Base-by-base conservation (phyloP, 2,888 invertebrate genomes). In the Drosophila eohydei region DNA sequence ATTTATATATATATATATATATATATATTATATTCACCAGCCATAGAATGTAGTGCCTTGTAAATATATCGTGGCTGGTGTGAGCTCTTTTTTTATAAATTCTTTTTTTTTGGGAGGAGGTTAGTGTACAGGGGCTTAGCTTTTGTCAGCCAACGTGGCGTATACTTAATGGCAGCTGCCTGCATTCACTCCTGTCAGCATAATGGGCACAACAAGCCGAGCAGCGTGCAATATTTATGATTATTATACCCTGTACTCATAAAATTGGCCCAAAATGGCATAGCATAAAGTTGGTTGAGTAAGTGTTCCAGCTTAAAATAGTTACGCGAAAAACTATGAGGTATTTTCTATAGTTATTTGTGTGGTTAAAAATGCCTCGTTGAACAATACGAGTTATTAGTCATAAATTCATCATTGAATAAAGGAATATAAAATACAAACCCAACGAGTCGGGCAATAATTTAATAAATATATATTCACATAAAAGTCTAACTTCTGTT, bases 151-250 rank as follows among this genome's bases (percentile, higher is more conserved):
- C 68, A 60, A 71, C 66, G 69, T 63, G 83, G 71, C 75, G 71
- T 75, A 75, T 83, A 83, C 83, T 82, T 85, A 84, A 83, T 72
- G 55, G 62, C 72, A 64, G 66, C 65, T 67, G 67, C 55, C 71
- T 74, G 77, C 81, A 66, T 61, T 67, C 59, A 58, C 44, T 58
- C 9, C 43, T 21, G 57, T 66, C 61, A 72, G 63, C 63, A 63
- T 65, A 75, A 76, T 68, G 60, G 62, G 60, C 52, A 70, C 50
- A 57, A 56, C 58, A 68, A 74, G 74, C 54, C 63, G 60, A 76
- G 66, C 72, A 67, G 69, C 70, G 60, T 80, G 81, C 75, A 83
- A 87, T 83, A 83, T 84, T 84, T 83, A 87, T 86, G 81, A 74
- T 74, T 81, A 71, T 75, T 66, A 65, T 68, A 71, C 62, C 61